A percentile compares a stretch with the other conserved stretches of the same genome.
These are phyloP conservation scores for Adoxophyes honmai DNA, from an alignment of 1,140 invertebrate genomes.

Conservation along the genomic window DNA sequence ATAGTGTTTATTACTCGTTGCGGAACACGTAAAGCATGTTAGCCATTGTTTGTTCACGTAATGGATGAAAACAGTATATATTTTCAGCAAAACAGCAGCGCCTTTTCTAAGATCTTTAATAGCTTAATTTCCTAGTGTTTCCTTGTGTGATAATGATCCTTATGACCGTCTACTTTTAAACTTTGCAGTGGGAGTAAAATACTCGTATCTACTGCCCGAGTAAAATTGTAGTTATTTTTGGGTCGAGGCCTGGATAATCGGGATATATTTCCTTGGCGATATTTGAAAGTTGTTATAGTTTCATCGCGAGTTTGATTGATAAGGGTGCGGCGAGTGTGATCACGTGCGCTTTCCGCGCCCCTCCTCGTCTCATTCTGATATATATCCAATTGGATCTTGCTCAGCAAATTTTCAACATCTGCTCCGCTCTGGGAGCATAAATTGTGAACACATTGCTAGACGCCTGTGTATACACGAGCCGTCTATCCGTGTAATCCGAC, in stretches of 20 bases:
- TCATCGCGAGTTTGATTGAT: conserved; percentile 33
- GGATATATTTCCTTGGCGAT: background rate
- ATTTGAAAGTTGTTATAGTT: conserved; percentile 18
- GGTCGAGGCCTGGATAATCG: too few relatives aligned
- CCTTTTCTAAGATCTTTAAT: too few relatives aligned
- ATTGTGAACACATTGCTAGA: background rate
- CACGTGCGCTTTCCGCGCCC: conserved; percentile 34
- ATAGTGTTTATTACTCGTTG: conserved; percentile 31
- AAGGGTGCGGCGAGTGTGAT: conserved; percentile 34
- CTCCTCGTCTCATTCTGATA: conserved; percentile 42
- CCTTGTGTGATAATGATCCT: too few relatives aligned
- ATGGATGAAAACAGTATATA: background rate
- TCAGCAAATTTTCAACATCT: conserved; percentile 44
- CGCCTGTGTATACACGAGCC: background rate
- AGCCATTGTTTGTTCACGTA: background rate
- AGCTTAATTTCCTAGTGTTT: too few relatives aligned
- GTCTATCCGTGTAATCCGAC: too few relatives aligned
- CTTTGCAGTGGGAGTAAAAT: too few relatives aligned
- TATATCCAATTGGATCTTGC: conserved; percentile 40
- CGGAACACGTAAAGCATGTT: conserved; percentile 16
- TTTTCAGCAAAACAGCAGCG: too few relatives aligned
- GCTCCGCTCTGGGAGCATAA: conserved; percentile 18
- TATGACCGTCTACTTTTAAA: too few relatives aligned
- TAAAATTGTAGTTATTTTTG: too few relatives aligned
- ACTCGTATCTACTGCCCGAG: too few relatives aligned